Evolutionary conservation across 2,888 invertebrate species (phyloP).

Genomic region (Laothoe populi): DNA sequence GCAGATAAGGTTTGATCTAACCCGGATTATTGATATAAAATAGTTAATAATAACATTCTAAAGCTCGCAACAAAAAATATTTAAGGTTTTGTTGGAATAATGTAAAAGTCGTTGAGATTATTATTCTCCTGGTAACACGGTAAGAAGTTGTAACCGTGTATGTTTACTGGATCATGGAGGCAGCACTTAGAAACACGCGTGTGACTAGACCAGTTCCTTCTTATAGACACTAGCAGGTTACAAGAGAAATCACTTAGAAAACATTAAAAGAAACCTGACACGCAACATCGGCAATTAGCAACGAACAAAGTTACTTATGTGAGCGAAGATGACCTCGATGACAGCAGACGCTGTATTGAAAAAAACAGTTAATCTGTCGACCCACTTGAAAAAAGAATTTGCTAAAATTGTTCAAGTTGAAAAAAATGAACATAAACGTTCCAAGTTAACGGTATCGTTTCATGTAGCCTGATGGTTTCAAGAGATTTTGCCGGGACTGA

Average conservation of each 20-base stretch:
- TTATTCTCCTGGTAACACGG: background rate
- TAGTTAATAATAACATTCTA: no score
- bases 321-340: conserved; percentile 44
- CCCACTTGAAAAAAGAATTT: conserved; percentile 7
- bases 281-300: conserved; percentile 36
- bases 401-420: conserved; percentile 4
- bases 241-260: conserved; percentile 58
- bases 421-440: background rate
- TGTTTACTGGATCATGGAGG: conserved; percentile 43
- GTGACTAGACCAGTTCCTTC: conserved; percentile 47
- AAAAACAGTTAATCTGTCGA: conserved; percentile 17
- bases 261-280: conserved; percentile 40
- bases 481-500: background rate
- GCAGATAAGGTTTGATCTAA: no score
- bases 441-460: background rate
- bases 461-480: background rate
- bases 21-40: no score
- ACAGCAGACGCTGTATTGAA: conserved; percentile 33
- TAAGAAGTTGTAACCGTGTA: conserved; percentile 15
- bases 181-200: conserved; percentile 43
- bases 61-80: no score
- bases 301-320: conserved; percentile 32
- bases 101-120: background rate
- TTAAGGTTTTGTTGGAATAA: no score
- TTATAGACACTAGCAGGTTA: conserved; percentile 46